Evolutionary conservation across 2,797 vertebrate genomes (phyloP).

Genomic region (Lophotriccus pileatus): DNA sequence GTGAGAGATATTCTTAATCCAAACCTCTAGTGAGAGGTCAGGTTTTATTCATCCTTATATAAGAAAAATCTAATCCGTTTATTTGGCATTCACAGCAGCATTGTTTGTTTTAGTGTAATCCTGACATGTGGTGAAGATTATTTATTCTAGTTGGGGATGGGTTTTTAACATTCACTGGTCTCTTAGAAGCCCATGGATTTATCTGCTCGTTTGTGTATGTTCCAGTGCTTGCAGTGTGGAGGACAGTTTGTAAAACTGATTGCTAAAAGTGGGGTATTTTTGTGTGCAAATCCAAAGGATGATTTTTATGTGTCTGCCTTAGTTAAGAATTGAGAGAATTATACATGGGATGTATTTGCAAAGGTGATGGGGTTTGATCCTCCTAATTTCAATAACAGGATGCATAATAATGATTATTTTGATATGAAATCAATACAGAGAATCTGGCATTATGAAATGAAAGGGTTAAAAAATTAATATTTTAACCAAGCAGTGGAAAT

Average conservation of each 20-base stretch:
- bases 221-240: background rate
- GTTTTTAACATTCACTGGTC: background rate
- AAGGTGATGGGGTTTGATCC: background rate
- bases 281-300: background rate
- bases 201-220: background rate
- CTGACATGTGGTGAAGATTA: background rate
- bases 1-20: background rate
- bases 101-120: background rate
- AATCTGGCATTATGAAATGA: background rate
- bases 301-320: background rate
- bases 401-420: background rate
- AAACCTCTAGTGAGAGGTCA: background rate
- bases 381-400: background rate
- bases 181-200: background rate
- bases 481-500: background rate
- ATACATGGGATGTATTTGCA: background rate
- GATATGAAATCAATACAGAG: background rate
- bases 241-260: background rate
- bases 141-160: background rate
- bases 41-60: background rate
- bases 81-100: background rate
- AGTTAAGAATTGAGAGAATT: background rate
- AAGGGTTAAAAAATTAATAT: background rate
- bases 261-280: background rate
- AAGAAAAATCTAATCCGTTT: background rate